Conservation (phyloP, 2,113 vertebrate genomes). For the Catharus bicknelli region DNA sequence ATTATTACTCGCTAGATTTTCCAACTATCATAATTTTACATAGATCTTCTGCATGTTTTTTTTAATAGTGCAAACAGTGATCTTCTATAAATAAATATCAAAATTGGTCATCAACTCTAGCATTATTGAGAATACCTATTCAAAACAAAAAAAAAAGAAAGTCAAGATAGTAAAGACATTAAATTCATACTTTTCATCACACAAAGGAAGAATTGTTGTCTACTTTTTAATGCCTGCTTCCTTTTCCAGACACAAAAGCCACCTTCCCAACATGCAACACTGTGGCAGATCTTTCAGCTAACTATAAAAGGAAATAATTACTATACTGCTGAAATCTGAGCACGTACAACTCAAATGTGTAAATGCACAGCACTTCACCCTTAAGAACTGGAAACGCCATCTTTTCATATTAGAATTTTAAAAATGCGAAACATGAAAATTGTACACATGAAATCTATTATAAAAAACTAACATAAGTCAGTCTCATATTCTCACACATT, state of each 20-base stretch:
- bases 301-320: not conserved
- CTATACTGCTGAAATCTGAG: not conserved
- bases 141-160: not conserved
- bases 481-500: not conserved
- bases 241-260: not conserved
- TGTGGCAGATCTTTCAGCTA: not conserved
- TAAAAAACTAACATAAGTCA: not conserved
- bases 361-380: not conserved
- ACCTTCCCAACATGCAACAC: not conserved
- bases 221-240: not conserved
- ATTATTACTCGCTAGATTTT: not conserved
- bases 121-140: not conserved
- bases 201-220: fast-evolving
- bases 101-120: not conserved
- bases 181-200: not conserved
- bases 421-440: fast-evolving
- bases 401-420: not conserved
- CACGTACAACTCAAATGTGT: not conserved
- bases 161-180: not conserved
- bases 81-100: not conserved
- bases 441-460: not conserved
- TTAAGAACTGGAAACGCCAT: not conserved
- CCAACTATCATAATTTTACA: not conserved
- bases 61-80: not conserved
- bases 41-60: not conserved